phyloP scores from a whole-genome alignment of 2,888 invertebrate genomes.

The Eupithecia tripunctaria region DNA sequence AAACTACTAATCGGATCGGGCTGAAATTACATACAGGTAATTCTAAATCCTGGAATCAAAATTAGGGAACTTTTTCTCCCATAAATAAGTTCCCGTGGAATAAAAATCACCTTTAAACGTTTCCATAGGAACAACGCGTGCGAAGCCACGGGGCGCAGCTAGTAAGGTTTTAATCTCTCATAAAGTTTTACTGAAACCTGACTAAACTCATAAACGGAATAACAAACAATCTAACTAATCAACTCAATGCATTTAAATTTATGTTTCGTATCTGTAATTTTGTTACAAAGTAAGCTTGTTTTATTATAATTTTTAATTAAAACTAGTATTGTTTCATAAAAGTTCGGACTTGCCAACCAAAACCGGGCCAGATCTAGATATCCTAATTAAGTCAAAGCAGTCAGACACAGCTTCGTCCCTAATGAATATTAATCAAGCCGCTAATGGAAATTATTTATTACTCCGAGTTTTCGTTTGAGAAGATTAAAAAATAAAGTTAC shows the following conservation, averaged over 20 bases:
- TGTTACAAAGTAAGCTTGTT: background rate
- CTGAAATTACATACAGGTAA: too few relatives aligned
- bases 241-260: background rate
- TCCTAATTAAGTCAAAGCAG: slow-evolving; percentile 28
- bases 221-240: background rate
- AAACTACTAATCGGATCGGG: too few relatives aligned
- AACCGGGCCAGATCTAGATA: slow-evolving; percentile 5
- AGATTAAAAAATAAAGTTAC: background rate
- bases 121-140: too few relatives aligned
- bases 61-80: too few relatives aligned
- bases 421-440: slow-evolving; percentile 40
- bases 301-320: background rate
- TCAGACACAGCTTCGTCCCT: slow-evolving; percentile 25
- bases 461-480: slow-evolving; percentile 13
- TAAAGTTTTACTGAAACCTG: too few relatives aligned
- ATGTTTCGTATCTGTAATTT: background rate
- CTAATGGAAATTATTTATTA: slow-evolving; percentile 32
- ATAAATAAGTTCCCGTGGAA: too few relatives aligned
- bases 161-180: too few relatives aligned
- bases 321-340: background rate
- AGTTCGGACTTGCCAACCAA: background rate
- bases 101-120: too few relatives aligned
- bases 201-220: background rate
- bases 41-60: too few relatives aligned
- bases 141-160: too few relatives aligned